Percentiles rank a stretch among this genome's conserved stretches.
These are phyloP conservation scores for Biston betularia DNA, from an alignment of 2,888 invertebrate species.

Conservation along the genomic window DNA sequence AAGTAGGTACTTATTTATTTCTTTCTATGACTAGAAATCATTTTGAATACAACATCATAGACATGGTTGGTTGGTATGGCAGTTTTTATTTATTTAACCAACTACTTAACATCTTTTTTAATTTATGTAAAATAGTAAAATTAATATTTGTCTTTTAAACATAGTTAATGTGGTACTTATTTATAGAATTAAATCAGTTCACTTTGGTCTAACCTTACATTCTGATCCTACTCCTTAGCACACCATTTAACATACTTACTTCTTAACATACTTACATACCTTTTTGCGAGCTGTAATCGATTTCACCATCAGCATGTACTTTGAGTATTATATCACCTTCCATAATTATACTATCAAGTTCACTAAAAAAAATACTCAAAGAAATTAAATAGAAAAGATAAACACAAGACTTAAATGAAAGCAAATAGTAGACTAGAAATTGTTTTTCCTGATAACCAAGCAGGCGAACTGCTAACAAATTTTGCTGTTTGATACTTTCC, in stretches of 20 bases:
- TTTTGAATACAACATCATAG: too few species aligned
- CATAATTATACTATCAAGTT: conserved; percentile 45
- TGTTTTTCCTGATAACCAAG: background rate
- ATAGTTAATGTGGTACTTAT: too few species aligned
- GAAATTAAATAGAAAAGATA: background rate
- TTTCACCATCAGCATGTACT: conserved; percentile 46
- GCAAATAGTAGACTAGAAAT: background rate
- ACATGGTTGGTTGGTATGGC: too few species aligned
- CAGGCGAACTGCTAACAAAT: background rate
- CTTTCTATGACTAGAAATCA: too few species aligned
- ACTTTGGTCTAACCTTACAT: background rate
- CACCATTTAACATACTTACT: background rate
- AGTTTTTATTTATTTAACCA: too few species aligned
- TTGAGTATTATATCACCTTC: conserved; percentile 47
- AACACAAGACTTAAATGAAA: background rate
- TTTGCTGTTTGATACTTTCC: background rate
- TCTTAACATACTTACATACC: conserved; percentile 12
- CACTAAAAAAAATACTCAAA: conserved; percentile 31
- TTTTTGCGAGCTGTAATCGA: conserved; percentile 27
- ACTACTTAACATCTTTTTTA: too few species aligned
- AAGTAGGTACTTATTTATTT: too few species aligned
- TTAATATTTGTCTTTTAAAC: too few species aligned
- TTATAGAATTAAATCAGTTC: background rate
- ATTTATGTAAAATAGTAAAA: too few species aligned
- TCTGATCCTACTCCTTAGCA: too few species aligned